Base-by-base conservation (phyloP, 2,888 invertebrate genomes). In the Vannuccia rotundouncinata region DNA sequence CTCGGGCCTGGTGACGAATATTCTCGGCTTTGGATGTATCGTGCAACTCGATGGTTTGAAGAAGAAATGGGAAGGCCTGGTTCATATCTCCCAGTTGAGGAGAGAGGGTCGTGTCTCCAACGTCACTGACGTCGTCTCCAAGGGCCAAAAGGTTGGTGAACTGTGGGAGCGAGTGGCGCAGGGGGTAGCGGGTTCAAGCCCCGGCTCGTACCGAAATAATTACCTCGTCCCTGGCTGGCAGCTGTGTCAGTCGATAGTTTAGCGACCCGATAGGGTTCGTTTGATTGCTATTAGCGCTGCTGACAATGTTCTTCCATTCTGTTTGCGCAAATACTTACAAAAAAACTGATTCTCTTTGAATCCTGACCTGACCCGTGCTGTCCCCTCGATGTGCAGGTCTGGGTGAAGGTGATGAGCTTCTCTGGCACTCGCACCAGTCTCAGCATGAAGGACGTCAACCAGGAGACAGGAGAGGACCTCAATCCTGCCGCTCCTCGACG, bases 1-100 rank as follows among this genome's bases (percentile, higher is more conserved):
- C 86, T 91, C 91, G 82, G 99, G 96, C 0, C 93, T 94, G 88
- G 95, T 99, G 0, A 94, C 95, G 0, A 97, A 95, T 85, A 93
- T 97, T 83, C 95, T 96, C 79, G 93, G 94, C n/a, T 99, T 98
- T 89, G 99, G 99, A 0, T 97, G 97, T 87, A 99, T 99, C 88
- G 95, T 97, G 0, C 95, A 96, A 88, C 90, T 99, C 28, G 95
- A 96, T 85, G 95, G 96, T 0, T 89, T 99, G 76, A 91, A 92
- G 77, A 92, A 93, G 83, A 91, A 88, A 79, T 94, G 94, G 92
- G 99, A 99, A 88, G 99, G 99, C 0, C 90, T 99, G 0, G 96
- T 97, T 0, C 99, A 99, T 86, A 97, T 99, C 84, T 98, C 98
- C 0, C 90, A 90, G 88, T 89, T 97, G 59, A 90, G 96, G 74